Percentiles rank a stretch among this genome's conserved stretches.
phyloP scores from a whole-genome alignment of 1,140 invertebrate genomes.

The Parapsyche elsis region DNA sequence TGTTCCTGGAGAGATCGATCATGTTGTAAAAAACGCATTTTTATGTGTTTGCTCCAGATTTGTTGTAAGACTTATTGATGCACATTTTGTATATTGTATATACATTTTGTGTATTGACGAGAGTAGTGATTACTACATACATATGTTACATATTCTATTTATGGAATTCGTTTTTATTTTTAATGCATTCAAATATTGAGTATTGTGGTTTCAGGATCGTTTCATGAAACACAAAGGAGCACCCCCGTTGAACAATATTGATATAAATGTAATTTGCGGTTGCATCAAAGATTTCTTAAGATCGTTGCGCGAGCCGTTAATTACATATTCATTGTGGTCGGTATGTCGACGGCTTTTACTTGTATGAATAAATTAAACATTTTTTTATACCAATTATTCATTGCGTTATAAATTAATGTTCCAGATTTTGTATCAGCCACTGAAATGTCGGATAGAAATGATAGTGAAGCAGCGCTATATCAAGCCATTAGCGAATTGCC shows the following conservation, averaged over 20 bases:
- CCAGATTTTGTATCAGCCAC: constrained; percentile 76
- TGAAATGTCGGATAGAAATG: constrained; percentile 63
- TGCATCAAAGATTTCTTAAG: constrained; percentile 86
- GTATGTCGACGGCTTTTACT: constrained; percentile 57
- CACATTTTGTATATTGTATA: no score
- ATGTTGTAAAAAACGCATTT: no score
- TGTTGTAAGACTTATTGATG: no score
- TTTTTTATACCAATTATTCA: neutral
- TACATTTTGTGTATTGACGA: no score
- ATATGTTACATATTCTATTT: neutral
- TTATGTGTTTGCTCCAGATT: no score
- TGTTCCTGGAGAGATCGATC: no score
- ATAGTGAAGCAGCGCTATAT: constrained; percentile 67
- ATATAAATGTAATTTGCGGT: constrained; percentile 64
- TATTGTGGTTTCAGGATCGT: constrained; percentile 59
- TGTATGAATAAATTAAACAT: neutral
- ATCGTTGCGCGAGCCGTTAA: constrained; percentile 82
- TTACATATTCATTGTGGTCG: constrained; percentile 80
- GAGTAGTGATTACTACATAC: neutral
- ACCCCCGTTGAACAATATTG: constrained; percentile 60
- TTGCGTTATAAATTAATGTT: neutral
- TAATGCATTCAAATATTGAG: constrained; percentile 10
- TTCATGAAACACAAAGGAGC: constrained; percentile 63
- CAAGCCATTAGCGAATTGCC: constrained; percentile 80
- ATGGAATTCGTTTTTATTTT: neutral